Percentiles rank a stretch among this genome's conserved stretches.
Evolutionary conservation across 2,113 vertebrate species (phyloP).

Genomic region (Panthera tigris): DNA sequence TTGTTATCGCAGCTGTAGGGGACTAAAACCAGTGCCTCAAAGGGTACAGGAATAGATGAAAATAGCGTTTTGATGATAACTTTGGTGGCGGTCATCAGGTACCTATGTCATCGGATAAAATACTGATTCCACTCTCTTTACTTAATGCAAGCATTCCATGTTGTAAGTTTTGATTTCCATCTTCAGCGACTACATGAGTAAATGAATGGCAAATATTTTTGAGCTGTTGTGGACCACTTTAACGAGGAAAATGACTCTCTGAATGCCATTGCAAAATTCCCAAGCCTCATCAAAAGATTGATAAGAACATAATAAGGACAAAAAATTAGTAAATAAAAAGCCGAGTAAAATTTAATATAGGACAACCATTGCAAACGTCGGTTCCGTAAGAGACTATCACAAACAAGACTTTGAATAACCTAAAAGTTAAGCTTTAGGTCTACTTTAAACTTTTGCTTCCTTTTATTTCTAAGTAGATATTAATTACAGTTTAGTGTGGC

Average conservation of each 20-base stretch:
- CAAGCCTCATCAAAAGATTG: neutral
- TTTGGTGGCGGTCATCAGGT: neutral
- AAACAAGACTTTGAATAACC: neutral
- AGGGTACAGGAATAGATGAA: neutral
- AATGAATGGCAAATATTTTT: neutral
- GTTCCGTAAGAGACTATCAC: neutral
- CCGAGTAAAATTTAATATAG: neutral
- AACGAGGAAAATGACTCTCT: neutral
- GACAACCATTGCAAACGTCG: neutral
- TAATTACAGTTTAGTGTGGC: neutral
- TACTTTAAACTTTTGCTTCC: neutral
- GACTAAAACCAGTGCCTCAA: neutral
- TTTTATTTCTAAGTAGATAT: neutral
- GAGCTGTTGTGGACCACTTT: neutral
- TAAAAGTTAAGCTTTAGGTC: neutral
- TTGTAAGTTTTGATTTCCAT: neutral
- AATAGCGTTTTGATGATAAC: neutral
- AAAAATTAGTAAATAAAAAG: neutral
- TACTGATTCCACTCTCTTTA: neutral
- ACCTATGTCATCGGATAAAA: neutral
- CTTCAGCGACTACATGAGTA: neutral
- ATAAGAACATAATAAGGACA: neutral
- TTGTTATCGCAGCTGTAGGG: neutral
- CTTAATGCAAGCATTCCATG: neutral
- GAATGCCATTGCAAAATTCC: neutral